A percentile compares a stretch with the other conserved stretches of the same genome.
These are phyloP conservation scores for Rafetus swinhoei DNA, from an alignment of 2,113 vertebrate genomes.

Conservation along the genomic window DNA sequence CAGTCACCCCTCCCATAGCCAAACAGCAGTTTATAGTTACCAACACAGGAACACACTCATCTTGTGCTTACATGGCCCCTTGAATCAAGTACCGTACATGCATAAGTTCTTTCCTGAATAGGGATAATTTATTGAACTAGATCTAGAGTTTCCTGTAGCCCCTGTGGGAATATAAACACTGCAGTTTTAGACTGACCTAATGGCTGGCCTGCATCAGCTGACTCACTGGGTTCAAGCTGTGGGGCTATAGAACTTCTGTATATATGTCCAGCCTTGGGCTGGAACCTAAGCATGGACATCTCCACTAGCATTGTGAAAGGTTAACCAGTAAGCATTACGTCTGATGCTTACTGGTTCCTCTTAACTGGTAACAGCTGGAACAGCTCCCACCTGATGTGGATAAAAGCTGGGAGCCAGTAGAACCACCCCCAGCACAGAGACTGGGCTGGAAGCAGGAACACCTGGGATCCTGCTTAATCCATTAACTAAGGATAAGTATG, in stretches of 20 bases:
- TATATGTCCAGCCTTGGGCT: neutral
- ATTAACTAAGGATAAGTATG: too few relatives aligned
- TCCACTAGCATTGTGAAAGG: too few relatives aligned
- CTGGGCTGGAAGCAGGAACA: too few relatives aligned
- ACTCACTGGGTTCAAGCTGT: neutral
- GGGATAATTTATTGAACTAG: neutral
- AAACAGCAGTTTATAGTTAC: neutral
- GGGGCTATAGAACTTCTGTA: neutral
- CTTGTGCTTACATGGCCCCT: neutral
- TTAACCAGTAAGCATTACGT: too few relatives aligned
- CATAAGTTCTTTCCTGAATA: neutral
- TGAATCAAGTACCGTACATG: neutral
- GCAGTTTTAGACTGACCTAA: neutral
- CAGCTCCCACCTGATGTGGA: too few relatives aligned
- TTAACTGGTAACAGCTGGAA: too few relatives aligned
- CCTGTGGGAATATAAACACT: neutral
- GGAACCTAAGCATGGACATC: neutral
- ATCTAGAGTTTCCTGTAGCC: neutral
- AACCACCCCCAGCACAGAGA: too few relatives aligned
- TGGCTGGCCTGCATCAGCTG: neutral
- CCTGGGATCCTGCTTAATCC: too few relatives aligned
- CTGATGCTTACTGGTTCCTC: too few relatives aligned
- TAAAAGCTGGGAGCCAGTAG: too few relatives aligned
- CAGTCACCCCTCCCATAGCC: neutral
- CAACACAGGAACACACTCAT: neutral